Percentiles rank a stretch among this genome's conserved stretches.
Conservation (phyloP, 2,113 vertebrate genomes). For the Sisor rabdophorus region DNA sequence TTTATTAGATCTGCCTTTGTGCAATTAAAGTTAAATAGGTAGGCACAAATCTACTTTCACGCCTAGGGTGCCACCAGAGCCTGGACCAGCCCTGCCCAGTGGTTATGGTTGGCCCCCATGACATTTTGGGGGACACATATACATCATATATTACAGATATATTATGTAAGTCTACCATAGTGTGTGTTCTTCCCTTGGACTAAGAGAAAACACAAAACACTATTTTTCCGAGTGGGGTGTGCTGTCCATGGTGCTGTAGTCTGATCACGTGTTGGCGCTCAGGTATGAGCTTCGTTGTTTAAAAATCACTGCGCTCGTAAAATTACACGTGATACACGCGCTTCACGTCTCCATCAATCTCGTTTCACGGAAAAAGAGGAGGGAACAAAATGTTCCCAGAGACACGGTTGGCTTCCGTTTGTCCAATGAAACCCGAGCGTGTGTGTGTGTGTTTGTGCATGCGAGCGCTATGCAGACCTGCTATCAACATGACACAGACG, state of each 20-base stretch:
- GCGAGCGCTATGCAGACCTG: conserved; percentile 23
- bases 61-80: no score
- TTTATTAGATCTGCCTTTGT: no score
- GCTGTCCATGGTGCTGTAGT: conserved; percentile 37
- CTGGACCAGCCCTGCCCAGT: no score
- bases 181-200: background rate
- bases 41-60: no score
- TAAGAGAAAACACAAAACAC: background rate
- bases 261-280: background rate
- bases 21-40: no score
- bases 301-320: background rate
- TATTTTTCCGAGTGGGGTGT: no score
- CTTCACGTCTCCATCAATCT: conserved; percentile 10
- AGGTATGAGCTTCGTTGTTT: background rate
- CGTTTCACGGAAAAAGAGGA: conserved; percentile 20
- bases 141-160: no score
- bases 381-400: conserved; percentile 21
- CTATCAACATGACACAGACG: conserved; percentile 6
- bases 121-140: no score
- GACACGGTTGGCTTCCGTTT: conserved; percentile 15
- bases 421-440: conserved; percentile 19
- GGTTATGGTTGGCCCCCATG: no score
- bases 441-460: conserved; percentile 13
- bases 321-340: conserved; percentile 24
- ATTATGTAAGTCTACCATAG: no score